phyloP scores from a whole-genome alignment of 2,888 invertebrate species.

The Mesochorus sp. region DNA sequence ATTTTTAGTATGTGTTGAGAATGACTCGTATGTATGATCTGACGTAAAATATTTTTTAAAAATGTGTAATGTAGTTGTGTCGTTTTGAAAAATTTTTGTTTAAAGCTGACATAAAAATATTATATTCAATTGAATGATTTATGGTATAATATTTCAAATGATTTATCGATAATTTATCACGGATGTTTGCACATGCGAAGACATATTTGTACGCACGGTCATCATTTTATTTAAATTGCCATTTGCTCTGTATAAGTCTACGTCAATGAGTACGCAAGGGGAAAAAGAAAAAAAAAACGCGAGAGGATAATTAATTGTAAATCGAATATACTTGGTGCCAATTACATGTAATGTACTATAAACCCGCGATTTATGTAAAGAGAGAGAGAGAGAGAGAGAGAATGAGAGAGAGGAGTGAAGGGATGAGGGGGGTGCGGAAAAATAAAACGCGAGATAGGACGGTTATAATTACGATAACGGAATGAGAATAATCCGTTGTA shows the following conservation, averaged over 20 bases:
- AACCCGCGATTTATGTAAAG: too few relatives aligned
- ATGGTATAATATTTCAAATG: background rate
- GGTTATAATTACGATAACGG: constrained; percentile 1
- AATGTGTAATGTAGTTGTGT: too few relatives aligned
- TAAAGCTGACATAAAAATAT: too few relatives aligned
- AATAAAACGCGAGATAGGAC: constrained; percentile 39
- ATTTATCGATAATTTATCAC: constrained; percentile 8
- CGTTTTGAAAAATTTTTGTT: too few relatives aligned
- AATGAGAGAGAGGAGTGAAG: too few relatives aligned
- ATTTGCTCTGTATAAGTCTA: constrained; percentile 44
- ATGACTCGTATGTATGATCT: too few relatives aligned
- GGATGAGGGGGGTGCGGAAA: constrained; percentile 40
- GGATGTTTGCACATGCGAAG: too few relatives aligned
- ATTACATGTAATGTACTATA: constrained; percentile 65
- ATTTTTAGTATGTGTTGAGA: constrained; percentile 33
- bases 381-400: too few relatives aligned
- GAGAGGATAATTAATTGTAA: constrained; percentile 60
- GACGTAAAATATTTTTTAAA: too few relatives aligned
- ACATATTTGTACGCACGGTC: too few relatives aligned
- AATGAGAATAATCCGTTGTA: too few relatives aligned
- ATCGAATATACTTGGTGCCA: constrained; percentile 69
- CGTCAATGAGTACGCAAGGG: constrained; percentile 3
- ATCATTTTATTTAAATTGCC: constrained; percentile 42
- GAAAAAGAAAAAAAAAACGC: constrained; percentile 16
- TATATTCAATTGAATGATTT: background rate